Base-by-base conservation (phyloP, 2,888 invertebrate species). In the Caenorhabditis sp. region DNA sequence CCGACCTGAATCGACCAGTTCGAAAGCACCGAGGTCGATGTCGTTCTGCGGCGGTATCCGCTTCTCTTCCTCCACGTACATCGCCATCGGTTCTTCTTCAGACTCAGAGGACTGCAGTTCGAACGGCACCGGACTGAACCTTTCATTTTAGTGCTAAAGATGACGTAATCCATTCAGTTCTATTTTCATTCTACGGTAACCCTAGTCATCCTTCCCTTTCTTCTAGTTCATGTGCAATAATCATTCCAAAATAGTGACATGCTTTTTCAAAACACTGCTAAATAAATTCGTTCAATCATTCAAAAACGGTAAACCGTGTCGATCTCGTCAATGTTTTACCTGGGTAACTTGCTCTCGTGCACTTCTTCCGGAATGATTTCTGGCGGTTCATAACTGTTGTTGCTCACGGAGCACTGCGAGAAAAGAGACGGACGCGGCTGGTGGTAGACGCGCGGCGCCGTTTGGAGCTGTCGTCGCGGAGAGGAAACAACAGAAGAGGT, bases 21-120 rank as follows among this genome's bases (percentile, higher is more conserved):
- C 88, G 59, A 87, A 88, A 2, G 86, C 89, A 15, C 86, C 88
- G 35, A 89, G 78, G 65, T 87, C 87, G 48, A 87, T 80, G 56
- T 87, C 87, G 45, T 81, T 84, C 39, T 77, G 61, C 37, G 55
- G 63, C 13, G 52, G 58, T 13, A 37, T 22, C n/a, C 56, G 55
- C 9, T 61, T 61, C 15, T 75, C 63, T 8, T 66, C 56, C 13
- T 75, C 68, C 22, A 75, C 75, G 4, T 45, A 52, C 5, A 78
- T 62, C 9, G 68, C 74, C 59, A 81, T 83, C 43, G 85, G 82
- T 17, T 76, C 78, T 24, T 84, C 81, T 37, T 78, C 80, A n/a
- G 81, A 79, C 32, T 80, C 81, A 0, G 84, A 84, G 0, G 83
- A 75, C 41, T 78, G 75, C 15, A 75, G 75, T 52, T 82, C 81